A percentile compares a stretch with the other conserved stretches of the same genome.
Conservation (phyloP, 2,113 vertebrate species). For the Bagarius yarrelli region DNA sequence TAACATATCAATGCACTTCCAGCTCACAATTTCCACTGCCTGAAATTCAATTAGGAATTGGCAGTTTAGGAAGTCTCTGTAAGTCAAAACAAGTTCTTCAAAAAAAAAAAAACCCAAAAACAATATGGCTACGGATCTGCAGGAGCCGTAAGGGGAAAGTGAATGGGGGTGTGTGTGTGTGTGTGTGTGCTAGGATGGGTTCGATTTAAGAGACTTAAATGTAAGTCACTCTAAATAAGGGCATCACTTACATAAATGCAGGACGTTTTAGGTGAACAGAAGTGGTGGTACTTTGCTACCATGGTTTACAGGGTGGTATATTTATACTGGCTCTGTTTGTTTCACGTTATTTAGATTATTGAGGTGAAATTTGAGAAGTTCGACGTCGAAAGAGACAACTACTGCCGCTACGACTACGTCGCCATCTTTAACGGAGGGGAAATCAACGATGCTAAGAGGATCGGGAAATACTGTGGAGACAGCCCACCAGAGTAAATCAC, state of each 20-base stretch:
- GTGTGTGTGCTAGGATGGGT: no score
- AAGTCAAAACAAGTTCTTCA: background rate
- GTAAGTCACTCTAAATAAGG: no score
- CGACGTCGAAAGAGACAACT: conserved; percentile 95
- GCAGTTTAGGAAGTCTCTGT: background rate
- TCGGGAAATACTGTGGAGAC: conserved; percentile 95
- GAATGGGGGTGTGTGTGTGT: no score
- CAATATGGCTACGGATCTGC: no score
- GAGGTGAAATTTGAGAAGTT: conserved; percentile 97
- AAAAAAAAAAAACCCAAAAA: background rate
- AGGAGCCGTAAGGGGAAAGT: no score
- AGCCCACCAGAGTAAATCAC: conserved; percentile 85
- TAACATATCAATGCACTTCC: background rate
- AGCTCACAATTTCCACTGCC: background rate
- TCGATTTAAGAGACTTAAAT: no score
- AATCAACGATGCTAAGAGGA: conserved; percentile 89
- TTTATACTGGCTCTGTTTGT: background rate
- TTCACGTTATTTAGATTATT: conserved; percentile 71
- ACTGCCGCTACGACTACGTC: conserved; percentile 94
- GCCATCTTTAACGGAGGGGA: conserved; percentile 92
- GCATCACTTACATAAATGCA: no score
- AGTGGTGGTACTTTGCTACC: no score
- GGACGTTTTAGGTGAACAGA: no score
- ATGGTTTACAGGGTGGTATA: background rate
- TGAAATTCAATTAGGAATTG: background rate